A percentile compares a stretch with the other conserved stretches of the same genome.
These are phyloP conservation scores for Phortica okadai DNA, from an alignment of 2,888 invertebrate species.

Conservation along the genomic window DNA sequence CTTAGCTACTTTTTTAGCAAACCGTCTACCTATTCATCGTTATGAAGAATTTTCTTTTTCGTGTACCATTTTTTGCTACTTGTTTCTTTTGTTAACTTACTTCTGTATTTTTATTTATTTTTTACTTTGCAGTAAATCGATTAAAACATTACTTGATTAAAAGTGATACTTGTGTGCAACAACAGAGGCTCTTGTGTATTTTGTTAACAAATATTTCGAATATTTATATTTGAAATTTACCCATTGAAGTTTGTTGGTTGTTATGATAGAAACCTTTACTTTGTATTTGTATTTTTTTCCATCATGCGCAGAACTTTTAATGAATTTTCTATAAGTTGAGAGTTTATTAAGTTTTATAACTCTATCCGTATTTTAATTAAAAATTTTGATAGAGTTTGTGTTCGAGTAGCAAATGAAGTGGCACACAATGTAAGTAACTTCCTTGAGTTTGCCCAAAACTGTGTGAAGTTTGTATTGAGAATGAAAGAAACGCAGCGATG, in stretches of 20 bases:
- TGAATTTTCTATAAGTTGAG: background rate
- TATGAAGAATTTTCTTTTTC: no score
- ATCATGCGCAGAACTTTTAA: constrained; percentile 5
- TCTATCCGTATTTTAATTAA: constrained; percentile 14
- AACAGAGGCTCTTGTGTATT: background rate
- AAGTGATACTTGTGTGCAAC: background rate
- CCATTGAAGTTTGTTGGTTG: background rate
- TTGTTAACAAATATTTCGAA: background rate
- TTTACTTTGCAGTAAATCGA: background rate
- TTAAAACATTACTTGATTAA: constrained; percentile 11
- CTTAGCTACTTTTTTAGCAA: no score
- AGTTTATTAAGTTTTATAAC: background rate
- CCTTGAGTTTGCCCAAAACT: background rate
- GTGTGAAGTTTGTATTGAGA: background rate
- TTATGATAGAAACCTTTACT: background rate
- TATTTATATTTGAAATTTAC: background rate
- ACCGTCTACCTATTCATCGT: no score
- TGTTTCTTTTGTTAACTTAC: background rate
- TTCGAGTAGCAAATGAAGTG: background rate
- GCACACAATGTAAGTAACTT: background rate
- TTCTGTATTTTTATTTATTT: background rate
- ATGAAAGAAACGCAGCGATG: background rate
- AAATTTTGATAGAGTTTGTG: background rate
- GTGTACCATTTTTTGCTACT: no score
- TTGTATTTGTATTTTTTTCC: background rate